Percentiles rank a stretch among this genome's conserved stretches.
Conservation (phyloP, 2,888 invertebrate species). For the Antitype chi region DNA sequence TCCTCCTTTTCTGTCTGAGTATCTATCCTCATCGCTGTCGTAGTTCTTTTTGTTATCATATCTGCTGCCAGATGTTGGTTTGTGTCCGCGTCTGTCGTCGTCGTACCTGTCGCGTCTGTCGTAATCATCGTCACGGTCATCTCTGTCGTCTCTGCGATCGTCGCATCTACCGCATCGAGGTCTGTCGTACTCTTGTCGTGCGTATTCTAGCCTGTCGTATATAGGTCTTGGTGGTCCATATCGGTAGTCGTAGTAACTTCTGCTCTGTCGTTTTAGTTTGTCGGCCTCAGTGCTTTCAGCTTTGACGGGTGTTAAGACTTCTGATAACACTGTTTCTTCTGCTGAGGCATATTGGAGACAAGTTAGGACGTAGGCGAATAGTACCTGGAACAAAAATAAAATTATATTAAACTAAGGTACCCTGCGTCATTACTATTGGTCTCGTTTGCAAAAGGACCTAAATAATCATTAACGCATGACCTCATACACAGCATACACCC, state of each 20-base stretch:
- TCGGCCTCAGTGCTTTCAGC: slow-evolving; percentile 59
- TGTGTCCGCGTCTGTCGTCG: slow-evolving; percentile 77
- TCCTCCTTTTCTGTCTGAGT: slow-evolving; percentile 72
- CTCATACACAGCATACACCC: no score
- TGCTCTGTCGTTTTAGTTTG: slow-evolving; percentile 78
- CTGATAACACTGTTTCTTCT: slow-evolving; percentile 81
- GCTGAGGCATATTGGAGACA: slow-evolving; percentile 66
- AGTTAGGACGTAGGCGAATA: slow-evolving; percentile 65
- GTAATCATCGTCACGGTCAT: slow-evolving; percentile 75
- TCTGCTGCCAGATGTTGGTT: slow-evolving; percentile 82
- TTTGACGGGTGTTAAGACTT: slow-evolving; percentile 71
- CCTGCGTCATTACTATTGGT: not conserved
- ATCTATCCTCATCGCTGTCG: slow-evolving; percentile 76
- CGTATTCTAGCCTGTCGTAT: slow-evolving; percentile 77
- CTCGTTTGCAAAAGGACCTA: not conserved
- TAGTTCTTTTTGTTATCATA: slow-evolving; percentile 79
- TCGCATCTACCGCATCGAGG: slow-evolving; percentile 82
- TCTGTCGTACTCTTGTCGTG: slow-evolving; percentile 74
- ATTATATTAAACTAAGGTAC: not conserved
- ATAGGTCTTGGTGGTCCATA: slow-evolving; percentile 77
- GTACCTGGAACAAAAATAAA: slow-evolving; percentile 74
- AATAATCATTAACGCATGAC: no score
- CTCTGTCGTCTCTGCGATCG: slow-evolving; percentile 70
- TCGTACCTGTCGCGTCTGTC: slow-evolving; percentile 70
- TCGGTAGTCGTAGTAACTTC: slow-evolving; percentile 84